Evolutionary conservation across 2,797 vertebrate genomes (phyloP).

Genomic region (Todus mexicanus): DNA sequence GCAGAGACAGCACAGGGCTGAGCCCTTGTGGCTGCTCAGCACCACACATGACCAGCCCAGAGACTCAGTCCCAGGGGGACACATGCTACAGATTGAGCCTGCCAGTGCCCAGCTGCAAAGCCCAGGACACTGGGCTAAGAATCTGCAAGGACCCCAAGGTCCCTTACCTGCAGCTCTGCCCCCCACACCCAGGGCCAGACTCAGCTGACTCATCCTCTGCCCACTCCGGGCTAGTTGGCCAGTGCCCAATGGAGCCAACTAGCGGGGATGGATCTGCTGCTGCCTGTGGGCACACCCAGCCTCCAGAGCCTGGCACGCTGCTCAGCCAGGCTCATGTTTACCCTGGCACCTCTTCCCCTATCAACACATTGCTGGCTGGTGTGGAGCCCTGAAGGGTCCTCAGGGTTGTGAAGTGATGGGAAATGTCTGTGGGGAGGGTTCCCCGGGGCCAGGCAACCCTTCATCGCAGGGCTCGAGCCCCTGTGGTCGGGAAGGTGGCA

Average conservation of each 20-base stretch:
- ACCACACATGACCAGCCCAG: neutral
- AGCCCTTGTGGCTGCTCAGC: neutral
- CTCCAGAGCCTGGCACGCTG: neutral
- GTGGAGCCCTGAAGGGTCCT: neutral
- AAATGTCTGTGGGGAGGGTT: neutral
- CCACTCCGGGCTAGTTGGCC: neutral
- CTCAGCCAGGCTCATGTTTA: neutral
- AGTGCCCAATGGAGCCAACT: neutral
- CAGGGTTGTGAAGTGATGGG: neutral
- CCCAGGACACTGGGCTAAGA: neutral
- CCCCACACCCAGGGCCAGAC: neutral
- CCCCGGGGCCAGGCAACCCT: neutral
- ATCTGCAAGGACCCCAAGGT: neutral
- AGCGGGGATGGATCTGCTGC: accelerated
- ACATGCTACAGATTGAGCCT: neutral
- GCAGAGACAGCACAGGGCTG: neutral
- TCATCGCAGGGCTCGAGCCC: accelerated
- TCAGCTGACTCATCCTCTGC: slow-evolving; percentile 15
- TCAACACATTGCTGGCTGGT: neutral
- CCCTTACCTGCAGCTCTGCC: neutral
- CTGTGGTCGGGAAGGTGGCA: neutral
- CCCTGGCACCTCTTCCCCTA: neutral
- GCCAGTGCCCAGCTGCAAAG: neutral
- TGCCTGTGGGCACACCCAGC: neutral
- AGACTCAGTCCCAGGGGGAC: neutral